phyloP scores from a whole-genome alignment of 2,113 vertebrate genomes.

The Piaya cayana region DNA sequence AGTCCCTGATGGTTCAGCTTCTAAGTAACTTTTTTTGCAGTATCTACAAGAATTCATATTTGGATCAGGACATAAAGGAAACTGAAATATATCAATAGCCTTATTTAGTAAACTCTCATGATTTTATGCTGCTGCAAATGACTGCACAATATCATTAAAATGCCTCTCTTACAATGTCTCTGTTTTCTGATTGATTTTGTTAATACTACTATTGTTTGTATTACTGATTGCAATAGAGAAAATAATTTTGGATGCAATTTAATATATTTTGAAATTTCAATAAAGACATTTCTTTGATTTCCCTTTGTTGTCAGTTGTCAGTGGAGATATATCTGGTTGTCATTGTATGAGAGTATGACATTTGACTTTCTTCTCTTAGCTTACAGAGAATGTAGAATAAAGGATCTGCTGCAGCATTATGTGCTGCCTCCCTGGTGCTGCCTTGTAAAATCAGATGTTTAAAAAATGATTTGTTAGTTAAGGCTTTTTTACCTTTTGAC shows the following conservation, averaged over 20 bases:
- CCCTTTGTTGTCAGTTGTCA: background rate
- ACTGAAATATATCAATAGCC: background rate
- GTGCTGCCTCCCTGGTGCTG: background rate
- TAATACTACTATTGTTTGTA: background rate
- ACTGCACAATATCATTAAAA: background rate
- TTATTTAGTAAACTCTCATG: background rate
- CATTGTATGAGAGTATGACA: background rate
- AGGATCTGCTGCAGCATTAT: background rate
- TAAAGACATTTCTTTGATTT: background rate
- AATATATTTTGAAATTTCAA: background rate
- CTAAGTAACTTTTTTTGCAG: background rate
- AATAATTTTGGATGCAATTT: background rate
- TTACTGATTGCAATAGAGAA: background rate
- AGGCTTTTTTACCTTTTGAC: background rate
- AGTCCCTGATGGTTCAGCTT: background rate
- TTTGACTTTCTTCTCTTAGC: background rate
- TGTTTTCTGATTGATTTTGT: background rate
- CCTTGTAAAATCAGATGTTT: background rate
- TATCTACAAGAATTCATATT: background rate
- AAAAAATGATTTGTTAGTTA: background rate
- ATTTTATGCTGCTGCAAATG: background rate
- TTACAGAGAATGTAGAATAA: background rate
- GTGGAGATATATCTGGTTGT: background rate
- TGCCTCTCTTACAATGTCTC: background rate
- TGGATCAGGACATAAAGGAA: background rate